Percentiles rank a stretch among this genome's conserved stretches.
Conservation (phyloP, 2,797 vertebrate species). For the Capromys pilorides region DNA sequence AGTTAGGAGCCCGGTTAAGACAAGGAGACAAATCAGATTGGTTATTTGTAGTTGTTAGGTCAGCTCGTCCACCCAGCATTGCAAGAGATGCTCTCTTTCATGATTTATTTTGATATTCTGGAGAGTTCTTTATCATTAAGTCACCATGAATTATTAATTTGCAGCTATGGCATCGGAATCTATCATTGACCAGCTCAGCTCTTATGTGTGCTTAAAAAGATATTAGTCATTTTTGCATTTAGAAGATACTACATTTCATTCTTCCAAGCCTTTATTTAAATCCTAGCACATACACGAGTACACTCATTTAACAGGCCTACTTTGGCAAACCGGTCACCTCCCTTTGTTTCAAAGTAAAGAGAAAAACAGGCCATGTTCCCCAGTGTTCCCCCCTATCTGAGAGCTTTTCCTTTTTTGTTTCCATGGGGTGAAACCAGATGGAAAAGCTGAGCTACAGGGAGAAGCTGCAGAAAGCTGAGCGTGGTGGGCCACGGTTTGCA, state of each 20-base stretch:
- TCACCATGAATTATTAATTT: background rate
- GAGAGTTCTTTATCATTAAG: background rate
- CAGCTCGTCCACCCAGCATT: background rate
- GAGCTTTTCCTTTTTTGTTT: conserved; percentile 16
- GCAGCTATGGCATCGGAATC: background rate
- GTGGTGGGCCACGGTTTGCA: background rate
- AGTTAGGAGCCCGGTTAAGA: background rate
- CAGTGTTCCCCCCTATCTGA: conserved; percentile 4
- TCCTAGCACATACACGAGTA: background rate
- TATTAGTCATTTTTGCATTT: background rate
- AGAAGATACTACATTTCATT: background rate
- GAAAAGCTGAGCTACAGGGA: background rate
- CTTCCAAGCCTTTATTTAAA: background rate
- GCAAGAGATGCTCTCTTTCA: background rate
- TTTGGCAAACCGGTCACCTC: conserved; percentile 11
- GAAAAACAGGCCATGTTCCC: conserved; percentile 44
- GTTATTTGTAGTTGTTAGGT: conserved; percentile 16
- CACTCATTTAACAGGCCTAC: background rate
- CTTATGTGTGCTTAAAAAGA: background rate
- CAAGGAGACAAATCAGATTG: background rate
- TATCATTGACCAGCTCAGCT: background rate
- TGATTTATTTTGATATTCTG: background rate
- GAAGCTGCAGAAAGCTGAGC: background rate
- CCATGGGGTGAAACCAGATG: conserved; percentile 29
- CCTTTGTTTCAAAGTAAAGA: conserved; percentile 33